These are phyloP conservation scores for Microcebus ravelobensis DNA, from an alignment of 2,113 vertebrate species.

Conservation along the genomic window DNA sequence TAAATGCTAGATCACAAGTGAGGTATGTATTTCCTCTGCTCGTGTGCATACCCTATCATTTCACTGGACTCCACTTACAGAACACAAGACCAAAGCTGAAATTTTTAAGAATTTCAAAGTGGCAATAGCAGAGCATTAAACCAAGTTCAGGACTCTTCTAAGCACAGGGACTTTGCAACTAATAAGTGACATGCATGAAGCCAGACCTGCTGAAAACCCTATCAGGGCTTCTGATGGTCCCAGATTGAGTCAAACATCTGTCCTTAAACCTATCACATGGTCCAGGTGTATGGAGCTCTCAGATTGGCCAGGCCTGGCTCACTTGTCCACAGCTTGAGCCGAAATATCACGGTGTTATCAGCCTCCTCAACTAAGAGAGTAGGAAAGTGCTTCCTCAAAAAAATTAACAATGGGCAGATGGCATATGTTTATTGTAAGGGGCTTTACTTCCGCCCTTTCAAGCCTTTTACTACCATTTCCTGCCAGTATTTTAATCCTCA, in stretches of 20 bases:
- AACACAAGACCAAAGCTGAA: neutral
- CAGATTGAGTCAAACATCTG: neutral
- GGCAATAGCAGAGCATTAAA: neutral
- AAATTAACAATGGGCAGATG: neutral
- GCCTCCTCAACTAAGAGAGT: neutral
- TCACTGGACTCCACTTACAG: neutral
- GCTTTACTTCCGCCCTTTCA: neutral
- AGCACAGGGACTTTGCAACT: neutral
- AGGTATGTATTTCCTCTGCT: neutral
- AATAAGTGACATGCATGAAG: neutral
- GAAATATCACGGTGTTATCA: neutral
- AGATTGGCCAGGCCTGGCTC: neutral
- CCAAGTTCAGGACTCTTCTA: neutral
- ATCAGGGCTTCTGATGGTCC: neutral
- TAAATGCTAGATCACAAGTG: neutral
- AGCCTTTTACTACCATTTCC: neutral
- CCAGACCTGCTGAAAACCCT: neutral
- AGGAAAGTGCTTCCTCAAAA: neutral
- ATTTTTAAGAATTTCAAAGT: slow-evolving; percentile 4
- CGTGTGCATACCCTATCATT: neutral
- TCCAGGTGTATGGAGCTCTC: neutral
- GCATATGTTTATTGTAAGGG: neutral
- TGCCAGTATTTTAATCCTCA: neutral
- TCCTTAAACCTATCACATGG: neutral
- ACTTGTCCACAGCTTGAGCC: neutral